Conservation (phyloP, 1,140 invertebrate genomes). For the Pseudomyrmex concolor region DNA sequence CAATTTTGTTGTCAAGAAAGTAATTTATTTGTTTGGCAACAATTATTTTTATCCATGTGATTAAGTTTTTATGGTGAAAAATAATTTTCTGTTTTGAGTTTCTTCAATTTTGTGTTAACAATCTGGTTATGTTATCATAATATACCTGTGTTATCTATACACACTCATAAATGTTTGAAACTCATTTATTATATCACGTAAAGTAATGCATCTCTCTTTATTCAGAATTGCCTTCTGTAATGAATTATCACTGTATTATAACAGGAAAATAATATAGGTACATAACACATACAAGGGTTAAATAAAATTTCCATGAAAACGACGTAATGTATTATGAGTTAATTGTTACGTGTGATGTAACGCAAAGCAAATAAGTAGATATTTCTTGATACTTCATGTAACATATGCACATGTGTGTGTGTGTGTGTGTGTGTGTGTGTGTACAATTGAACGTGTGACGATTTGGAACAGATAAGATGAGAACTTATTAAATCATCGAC, state of each 20-base stretch:
- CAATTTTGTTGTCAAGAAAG: neutral
- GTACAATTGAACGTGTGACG: neutral
- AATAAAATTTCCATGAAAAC: conserved; percentile 22
- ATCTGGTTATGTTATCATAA: neutral
- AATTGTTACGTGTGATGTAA: conserved; percentile 51
- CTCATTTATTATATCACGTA: neutral
- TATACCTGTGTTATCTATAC: too few species aligned
- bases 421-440: too few species aligned
- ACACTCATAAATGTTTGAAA: neutral
- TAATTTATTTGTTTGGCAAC: neutral
- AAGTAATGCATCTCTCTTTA: neutral
- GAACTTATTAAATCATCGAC: conserved; percentile 26
- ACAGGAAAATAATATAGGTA: conserved; percentile 1
- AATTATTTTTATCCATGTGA: neutral
- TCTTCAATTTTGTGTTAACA: neutral
- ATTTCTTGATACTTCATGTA: neutral
- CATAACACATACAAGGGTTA: neutral
- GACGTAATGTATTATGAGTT: conserved; percentile 11
- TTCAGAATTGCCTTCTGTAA: conserved; percentile 11
- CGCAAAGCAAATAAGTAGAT: conserved; percentile 1
- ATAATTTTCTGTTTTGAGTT: neutral
- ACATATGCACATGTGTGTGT: too few species aligned
- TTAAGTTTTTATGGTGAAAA: neutral
- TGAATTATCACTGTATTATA: conserved; percentile 37
- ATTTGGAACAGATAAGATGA: conserved; percentile 36